Conservation (phyloP, 2,113 vertebrate species). For the Prochilodus magdalenae region DNA sequence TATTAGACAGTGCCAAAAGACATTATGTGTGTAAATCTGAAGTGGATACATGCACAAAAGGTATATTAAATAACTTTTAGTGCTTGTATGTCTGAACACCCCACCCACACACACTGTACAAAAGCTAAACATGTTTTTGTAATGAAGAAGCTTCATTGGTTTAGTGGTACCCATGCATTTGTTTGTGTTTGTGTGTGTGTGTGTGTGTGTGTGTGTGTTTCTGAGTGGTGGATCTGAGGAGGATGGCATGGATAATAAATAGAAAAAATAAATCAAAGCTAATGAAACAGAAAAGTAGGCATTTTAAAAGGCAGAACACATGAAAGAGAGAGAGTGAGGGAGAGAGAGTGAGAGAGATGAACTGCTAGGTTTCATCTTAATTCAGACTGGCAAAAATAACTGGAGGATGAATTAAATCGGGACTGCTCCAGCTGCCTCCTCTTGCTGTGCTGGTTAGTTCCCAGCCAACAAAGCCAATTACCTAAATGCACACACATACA, state of each 20-base stretch:
- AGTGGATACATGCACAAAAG: too few relatives aligned
- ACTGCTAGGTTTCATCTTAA: constrained; percentile 38
- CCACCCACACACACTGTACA: too few relatives aligned
- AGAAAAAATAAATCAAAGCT: constrained; percentile 21
- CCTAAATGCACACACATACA: constrained; percentile 31
- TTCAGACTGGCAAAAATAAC: constrained; percentile 38
- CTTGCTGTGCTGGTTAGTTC: constrained; percentile 18
- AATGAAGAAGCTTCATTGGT: too few relatives aligned
- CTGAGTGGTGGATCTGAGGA: neutral
- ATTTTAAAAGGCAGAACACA: constrained; percentile 6
- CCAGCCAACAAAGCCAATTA: neutral
- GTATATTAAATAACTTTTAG: too few relatives aligned
- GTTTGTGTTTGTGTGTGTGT: constrained; percentile 3
- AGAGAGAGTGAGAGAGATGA: constrained; percentile 12
- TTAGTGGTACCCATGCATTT: too few relatives aligned
- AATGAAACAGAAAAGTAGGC: constrained; percentile 38
- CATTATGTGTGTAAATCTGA: too few relatives aligned
- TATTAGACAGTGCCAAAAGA: too few relatives aligned
- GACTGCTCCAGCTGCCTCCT: constrained; percentile 38
- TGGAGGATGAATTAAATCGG: constrained; percentile 44
- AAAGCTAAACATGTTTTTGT: too few relatives aligned
- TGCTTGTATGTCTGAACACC: too few relatives aligned
- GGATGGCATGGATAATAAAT: constrained; percentile 33
- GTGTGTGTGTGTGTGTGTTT: neutral
- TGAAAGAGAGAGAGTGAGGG: neutral